Base-by-base conservation (phyloP, 2,888 invertebrate genomes). In the Thysanoteuthis rhombus region DNA sequence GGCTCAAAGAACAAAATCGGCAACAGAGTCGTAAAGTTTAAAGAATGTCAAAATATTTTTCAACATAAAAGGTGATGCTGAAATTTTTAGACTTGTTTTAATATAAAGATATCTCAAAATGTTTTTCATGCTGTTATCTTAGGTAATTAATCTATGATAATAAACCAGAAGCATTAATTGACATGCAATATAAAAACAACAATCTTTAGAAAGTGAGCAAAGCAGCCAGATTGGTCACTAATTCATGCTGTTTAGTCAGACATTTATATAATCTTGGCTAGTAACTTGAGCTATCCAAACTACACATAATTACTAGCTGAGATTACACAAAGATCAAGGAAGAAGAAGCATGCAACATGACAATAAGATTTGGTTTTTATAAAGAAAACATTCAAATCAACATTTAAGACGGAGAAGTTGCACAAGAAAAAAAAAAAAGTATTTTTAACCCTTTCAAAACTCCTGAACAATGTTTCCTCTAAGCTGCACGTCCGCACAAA, bases 221-320 rank as follows among this genome's bases (percentile, higher is more conserved):
- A 92, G 42, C 16, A 40, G 40, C 42, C 12, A 90, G 19, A 25
- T 39, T 40, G 40, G 93, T 58, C 40, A 28, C 38, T 16, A 45
- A 52, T 89, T 90, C 93, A 93, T 94, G 95, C 94, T 95, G 96
- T 94, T 94, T 94, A 94, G 93, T 94, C 93, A 94, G 95, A 95
- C 94, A 96, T 96, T 96, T 95, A 95, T 98, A 98, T 98, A 98
- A 98, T 98, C 98, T 98, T 98, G 98, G 98, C 98, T 98, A 98
- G 98, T 98, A 98, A 98, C 98, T 98, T 98, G 98, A 98, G 98
- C 95, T 96, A 42, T 96, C 96, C 95, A 96, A 95, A 93, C 90
- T 95, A 98, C 98, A 98, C 99, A 99, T 98, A 98, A 98, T 99
- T 99, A 99, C 99, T 98, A 98, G 98, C 98, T 99, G 99, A 99